Percentiles rank a stretch among this genome's conserved stretches.
phyloP scores from a whole-genome alignment of 2,888 invertebrate genomes.

The Lycocerus yunnanus region DNA sequence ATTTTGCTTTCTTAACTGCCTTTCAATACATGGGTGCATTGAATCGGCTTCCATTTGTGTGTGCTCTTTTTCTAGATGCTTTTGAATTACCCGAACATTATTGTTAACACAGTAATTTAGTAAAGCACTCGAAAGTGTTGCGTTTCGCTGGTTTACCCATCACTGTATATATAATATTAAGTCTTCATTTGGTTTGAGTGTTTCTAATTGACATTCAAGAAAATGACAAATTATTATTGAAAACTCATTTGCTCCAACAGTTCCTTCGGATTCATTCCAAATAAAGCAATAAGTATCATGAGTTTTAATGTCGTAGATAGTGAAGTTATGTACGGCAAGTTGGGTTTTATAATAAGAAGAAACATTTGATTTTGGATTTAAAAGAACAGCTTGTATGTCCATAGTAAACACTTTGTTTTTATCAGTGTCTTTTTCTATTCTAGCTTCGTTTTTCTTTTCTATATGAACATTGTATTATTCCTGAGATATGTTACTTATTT shows the following conservation, averaged over 20 bases:
- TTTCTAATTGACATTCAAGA: background rate
- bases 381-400: background rate
- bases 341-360: conserved; percentile 27
- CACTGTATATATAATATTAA: conserved; percentile 1
- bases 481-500: background rate
- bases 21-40: conserved; percentile 1
- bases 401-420: background rate
- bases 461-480: background rate
- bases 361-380: background rate
- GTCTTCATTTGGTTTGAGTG: background rate
- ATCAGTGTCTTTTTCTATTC: background rate
- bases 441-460: background rate
- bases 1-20: background rate
- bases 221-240: background rate
- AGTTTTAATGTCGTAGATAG: conserved; percentile 30
- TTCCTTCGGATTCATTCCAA: background rate
- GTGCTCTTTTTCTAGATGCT: background rate
- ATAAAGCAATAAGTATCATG: conserved; percentile 14
- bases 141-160: background rate
- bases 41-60: background rate
- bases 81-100: conserved; percentile 3
- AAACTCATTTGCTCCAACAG: background rate
- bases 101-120: background rate
- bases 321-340: conserved; percentile 35
- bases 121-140: background rate